Evolutionary conservation across 2,113 vertebrate genomes (phyloP).

Genomic region (Taurulus bubalis): DNA sequence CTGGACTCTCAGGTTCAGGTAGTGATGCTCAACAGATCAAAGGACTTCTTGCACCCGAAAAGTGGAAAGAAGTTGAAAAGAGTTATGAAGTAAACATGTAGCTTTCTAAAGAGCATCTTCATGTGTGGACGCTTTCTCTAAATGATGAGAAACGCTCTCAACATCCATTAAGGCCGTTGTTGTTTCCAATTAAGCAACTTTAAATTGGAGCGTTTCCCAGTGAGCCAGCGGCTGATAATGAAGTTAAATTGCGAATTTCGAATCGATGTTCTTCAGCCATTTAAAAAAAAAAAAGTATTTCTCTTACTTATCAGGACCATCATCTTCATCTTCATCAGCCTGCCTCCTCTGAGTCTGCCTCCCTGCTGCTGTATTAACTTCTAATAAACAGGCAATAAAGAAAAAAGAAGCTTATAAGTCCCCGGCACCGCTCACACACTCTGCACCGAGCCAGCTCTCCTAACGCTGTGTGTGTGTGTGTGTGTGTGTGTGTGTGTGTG

Average conservation of each 20-base stretch:
- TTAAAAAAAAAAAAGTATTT: not conserved
- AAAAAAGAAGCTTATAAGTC: conserved; percentile 35
- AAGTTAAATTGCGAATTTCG: conserved; percentile 22
- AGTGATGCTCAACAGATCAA: no score
- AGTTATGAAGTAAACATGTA: no score
- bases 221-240: conserved; percentile 15
- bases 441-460: not conserved
- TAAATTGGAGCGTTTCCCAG: conserved; percentile 11
- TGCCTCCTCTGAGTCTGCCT: not conserved
- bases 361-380: conserved; percentile 15
- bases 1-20: no score
- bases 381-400: conserved; percentile 52
- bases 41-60: no score
- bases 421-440: not conserved
- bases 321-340: not conserved
- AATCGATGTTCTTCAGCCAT: not conserved
- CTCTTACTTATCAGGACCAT: not conserved
- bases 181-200: conserved; percentile 14
- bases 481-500: no score
- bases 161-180: not conserved
- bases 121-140: no score
- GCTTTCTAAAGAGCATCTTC: no score
- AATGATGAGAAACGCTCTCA: no score
- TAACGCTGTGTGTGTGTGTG: not conserved
- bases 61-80: no score